Evolutionary conservation across 2,888 invertebrate species (phyloP).

Genomic region (Cylloceria caligata): DNA sequence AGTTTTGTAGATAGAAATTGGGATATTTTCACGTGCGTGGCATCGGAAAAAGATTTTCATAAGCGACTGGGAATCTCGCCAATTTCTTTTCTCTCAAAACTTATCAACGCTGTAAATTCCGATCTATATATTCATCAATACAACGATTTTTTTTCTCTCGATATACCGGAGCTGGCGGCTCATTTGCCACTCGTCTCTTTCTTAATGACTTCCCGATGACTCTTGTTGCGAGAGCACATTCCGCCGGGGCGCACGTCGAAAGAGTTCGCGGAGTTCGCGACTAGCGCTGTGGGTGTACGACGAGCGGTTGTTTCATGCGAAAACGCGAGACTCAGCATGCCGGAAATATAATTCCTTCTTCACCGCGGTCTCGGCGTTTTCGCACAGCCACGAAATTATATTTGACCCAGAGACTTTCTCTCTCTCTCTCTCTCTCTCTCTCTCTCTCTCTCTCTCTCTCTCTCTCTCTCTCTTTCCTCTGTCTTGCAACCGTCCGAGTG

Average conservation of each 20-base stretch:
- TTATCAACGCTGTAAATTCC: too few relatives aligned
- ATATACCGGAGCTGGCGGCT: background rate
- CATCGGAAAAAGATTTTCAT: too few relatives aligned
- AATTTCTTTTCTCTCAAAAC: too few relatives aligned
- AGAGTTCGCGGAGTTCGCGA: conserved; percentile 16
- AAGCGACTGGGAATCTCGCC: too few relatives aligned
- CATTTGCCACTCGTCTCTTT: background rate
- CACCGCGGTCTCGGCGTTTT: conserved; percentile 39
- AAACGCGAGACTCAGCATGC: conserved; percentile 46
- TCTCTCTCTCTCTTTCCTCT: conserved; percentile 2
- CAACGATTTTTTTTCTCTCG: too few relatives aligned
- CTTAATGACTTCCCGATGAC: conserved; percentile 5
- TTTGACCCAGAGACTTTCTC: conserved; percentile 51
- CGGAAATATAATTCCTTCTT: conserved; percentile 64
- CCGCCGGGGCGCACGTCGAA: background rate
- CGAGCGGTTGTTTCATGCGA: conserved; percentile 42
- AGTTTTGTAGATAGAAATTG: too few relatives aligned
- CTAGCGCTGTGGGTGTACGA: conserved; percentile 7
- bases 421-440: background rate
- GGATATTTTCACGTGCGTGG: too few relatives aligned
- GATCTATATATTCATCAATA: too few relatives aligned
- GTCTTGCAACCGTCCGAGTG: background rate
- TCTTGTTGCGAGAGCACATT: conserved; percentile 26
- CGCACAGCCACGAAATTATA: conserved; percentile 39
- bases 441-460: too few relatives aligned